Evolutionary conservation across 2,888 invertebrate species (phyloP), one percentile per base, ranked within the genome.

Genomic region (Callyntrura sp.): DNA sequence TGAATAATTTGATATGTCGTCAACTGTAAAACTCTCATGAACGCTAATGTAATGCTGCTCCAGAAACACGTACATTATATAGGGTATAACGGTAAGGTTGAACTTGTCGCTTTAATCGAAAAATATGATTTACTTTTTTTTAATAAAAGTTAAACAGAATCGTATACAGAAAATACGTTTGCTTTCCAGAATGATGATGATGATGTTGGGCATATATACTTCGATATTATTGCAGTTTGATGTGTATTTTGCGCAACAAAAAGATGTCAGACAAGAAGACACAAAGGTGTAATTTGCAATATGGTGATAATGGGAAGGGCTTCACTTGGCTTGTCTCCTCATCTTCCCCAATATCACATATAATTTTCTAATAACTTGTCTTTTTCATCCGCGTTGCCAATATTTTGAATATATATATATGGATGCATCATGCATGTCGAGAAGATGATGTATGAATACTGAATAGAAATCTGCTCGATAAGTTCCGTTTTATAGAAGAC

Each of bases 401-500:
- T 17, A 60, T 55, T 55, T 14, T 55, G 55, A 60, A 17, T 17
- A 57, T 57, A 57, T 43, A 43, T 8, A 17, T 6, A 43, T 45
- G 9, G 3, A 12, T 43, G 43, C 43, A 70, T 43, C n/a, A 35
- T 35, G 23, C 25, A 35, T 35, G 35, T 35, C 35, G 35, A 35
- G 6, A 2, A 35, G 6, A 35, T 35, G 60, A 79, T 60, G 60
- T 57, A 51, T 17, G 20, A 79, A 57, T 43, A 79, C 57, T 79
- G 79, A 35, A 28, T 79, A 60, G 79, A 60, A 60, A 79, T 78
- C 78, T 25, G n/a, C 25, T 55, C 35, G 78, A 78, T 79, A 60
- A 79, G 79, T 79, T 79, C 60, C 79, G 79, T 79, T 79, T 79
- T 60, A 79, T 79, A 79, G 57, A 79, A 76, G 48, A 76, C n/a